A percentile compares a stretch with the other conserved stretches of the same genome.
Conservation (phyloP, 2,888 invertebrate species). For the Hemistola chrysoprasaria region DNA sequence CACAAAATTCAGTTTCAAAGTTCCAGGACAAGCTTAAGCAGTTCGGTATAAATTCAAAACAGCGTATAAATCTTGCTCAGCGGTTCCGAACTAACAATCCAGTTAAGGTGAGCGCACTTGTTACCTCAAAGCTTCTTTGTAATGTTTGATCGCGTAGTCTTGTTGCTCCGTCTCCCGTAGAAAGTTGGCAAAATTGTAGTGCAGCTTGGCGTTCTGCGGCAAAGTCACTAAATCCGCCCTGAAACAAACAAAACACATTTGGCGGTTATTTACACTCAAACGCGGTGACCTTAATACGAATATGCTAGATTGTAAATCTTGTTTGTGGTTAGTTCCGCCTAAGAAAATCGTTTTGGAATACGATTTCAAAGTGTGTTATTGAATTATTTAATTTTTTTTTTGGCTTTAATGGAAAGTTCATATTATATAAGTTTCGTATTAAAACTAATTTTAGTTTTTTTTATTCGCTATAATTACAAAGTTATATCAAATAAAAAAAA, state of each 20-base stretch:
- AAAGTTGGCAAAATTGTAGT: conserved; percentile 95
- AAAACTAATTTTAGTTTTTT: no score
- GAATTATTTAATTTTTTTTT: no score
- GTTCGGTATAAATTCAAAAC: conserved; percentile 14
- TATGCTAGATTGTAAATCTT: conserved; percentile 46
- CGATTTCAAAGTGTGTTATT: no score
- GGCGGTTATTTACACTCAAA: conserved; percentile 54
- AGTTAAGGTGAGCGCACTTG: conserved; percentile 40
- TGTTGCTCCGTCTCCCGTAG: conserved; percentile 88
- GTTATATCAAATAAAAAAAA: no score
- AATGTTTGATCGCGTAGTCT: conserved; percentile 89
- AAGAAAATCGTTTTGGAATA: no score
- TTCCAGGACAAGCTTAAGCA: neutral
- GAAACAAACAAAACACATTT: conserved; percentile 76
- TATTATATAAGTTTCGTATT: no score
- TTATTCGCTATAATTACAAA: no score
- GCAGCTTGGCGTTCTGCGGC: conserved; percentile 95
- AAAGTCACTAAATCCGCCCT: conserved; percentile 91
- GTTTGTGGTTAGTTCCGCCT: neutral
- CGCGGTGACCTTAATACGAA: conserved; percentile 43
- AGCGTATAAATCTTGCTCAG: conserved; percentile 7
- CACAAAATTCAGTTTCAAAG: neutral
- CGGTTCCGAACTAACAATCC: conserved; percentile 19
- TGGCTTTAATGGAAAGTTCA: no score
- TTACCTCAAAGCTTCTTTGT: conserved; percentile 91